Evolutionary conservation across 2,113 vertebrate genomes (phyloP), one percentile per base, ranked within the genome.

Genomic region (Motacilla tschutschensis): DNA sequence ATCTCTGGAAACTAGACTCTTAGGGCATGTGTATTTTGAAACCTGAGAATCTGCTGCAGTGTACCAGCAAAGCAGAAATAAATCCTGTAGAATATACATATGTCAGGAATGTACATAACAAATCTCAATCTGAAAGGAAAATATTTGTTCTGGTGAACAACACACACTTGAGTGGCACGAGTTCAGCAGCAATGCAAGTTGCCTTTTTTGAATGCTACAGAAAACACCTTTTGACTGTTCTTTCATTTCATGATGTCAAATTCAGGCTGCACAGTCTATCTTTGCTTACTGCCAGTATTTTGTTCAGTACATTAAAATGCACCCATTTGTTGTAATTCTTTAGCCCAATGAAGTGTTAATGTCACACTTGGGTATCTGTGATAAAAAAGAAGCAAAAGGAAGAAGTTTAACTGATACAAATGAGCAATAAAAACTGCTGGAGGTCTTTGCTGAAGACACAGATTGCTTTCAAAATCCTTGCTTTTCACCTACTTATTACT

Each of bases 401-500:
- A 63, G 36, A 69, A 55, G 33, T 82, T 76, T 40, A 77, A 89
- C 38, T 67, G 69, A 53, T 54, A 80, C 35, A 80, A 93, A 92
- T 55, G 29, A 79, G 60, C 83, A 89, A 74, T 66, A 87, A 73
- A 77, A 92, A 48, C 76, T 70, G 72, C 65, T 85, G 67, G 72
- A 83, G 66, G 57, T 79, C 75, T 62, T 82, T 63, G 71, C 24
- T 40, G 67, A 83, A 92, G 72, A 84, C 41, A 78, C 58, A 84
- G 44, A 76, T 40, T 74, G 48, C n/a, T 86, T 80, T 65, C 15
- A 3, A 40, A 89, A 73, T 59, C 14, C 22, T 63, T 76, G 43
- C 33, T 94, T 93, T 81, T 79, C 58, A 81, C 74, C 62, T 67
- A 33, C 33, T 84, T 88, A 47, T 47, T 63, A 67, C 62, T 80